A percentile compares a stretch with the other conserved stretches of the same genome.
Conservation (phyloP, 2,888 invertebrate genomes). For the Colletes collaris region DNA sequence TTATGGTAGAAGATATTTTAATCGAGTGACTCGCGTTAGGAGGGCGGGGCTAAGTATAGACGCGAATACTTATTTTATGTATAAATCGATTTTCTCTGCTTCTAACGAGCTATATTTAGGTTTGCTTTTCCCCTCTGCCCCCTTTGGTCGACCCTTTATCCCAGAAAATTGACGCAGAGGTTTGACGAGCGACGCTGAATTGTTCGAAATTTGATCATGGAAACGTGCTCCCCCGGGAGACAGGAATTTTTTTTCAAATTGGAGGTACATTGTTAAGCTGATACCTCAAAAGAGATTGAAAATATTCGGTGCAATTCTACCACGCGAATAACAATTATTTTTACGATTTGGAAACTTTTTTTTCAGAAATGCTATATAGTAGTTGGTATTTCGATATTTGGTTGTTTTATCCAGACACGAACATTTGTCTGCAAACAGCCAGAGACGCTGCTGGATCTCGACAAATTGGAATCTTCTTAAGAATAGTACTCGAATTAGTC, state of each 20-base stretch:
- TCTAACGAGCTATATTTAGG: conserved; percentile 51
- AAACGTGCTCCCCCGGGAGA: background rate
- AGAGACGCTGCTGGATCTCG: too few species aligned
- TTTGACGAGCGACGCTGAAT: conserved; percentile 20
- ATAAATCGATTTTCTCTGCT: conserved; percentile 56
- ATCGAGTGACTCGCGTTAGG: conserved; percentile 38
- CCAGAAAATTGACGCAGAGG: conserved; percentile 16
- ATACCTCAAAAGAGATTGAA: background rate
- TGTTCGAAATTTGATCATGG: background rate
- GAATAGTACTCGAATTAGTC: background rate
- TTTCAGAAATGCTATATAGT: too few species aligned
- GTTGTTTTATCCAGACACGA: too few species aligned
- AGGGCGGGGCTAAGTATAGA: conserved; percentile 50
- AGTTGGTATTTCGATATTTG: too few species aligned
- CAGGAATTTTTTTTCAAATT: background rate
- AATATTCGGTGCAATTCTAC: background rate
- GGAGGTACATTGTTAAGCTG: background rate
- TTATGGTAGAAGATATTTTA: conserved; percentile 35
- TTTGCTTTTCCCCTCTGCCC: conserved; percentile 18
- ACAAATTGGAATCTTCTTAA: background rate
- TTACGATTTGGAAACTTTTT: too few species aligned
- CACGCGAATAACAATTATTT: too few species aligned
- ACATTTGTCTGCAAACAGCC: too few species aligned
- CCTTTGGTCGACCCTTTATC: conserved; percentile 43
- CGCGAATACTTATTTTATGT: conserved; percentile 58